A percentile compares a stretch with the other conserved stretches of the same genome.
Evolutionary conservation across 2,888 invertebrate genomes (phyloP).

Genomic region (Thereva unica): DNA sequence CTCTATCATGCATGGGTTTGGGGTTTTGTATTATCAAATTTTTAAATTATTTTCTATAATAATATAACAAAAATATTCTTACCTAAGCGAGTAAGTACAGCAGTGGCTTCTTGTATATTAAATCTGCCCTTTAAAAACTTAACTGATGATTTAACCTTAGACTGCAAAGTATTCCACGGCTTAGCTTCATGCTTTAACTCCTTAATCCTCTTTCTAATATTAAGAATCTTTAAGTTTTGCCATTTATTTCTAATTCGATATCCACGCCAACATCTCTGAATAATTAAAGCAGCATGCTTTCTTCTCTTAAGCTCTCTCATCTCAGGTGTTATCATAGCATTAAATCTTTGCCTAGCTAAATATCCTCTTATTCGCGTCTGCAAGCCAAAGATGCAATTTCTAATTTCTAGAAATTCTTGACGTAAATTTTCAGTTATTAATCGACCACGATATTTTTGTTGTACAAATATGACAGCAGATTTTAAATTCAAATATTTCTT

Average conservation of each 20-base stretch:
- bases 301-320: constrained; percentile 57
- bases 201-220: constrained; percentile 50
- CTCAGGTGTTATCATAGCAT: constrained; percentile 59
- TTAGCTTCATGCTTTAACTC: constrained; percentile 47
- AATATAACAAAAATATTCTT: constrained; percentile 37
- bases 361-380: constrained; percentile 61
- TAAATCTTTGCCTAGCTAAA: constrained; percentile 59
- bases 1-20: too few relatives aligned
- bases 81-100: constrained; percentile 53
- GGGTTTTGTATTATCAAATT: not conserved
- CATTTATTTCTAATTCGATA: constrained; percentile 54
- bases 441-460: constrained; percentile 56
- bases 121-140: constrained; percentile 52
- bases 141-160: constrained; percentile 52
- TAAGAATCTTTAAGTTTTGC: constrained; percentile 46
- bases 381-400: constrained; percentile 47
- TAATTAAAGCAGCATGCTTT: constrained; percentile 64
- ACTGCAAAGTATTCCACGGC: constrained; percentile 49
- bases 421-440: constrained; percentile 46
- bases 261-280: constrained; percentile 67
- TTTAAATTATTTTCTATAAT: not conserved
- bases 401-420: constrained; percentile 48
- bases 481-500: constrained; percentile 17
- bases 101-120: constrained; percentile 51
- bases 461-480: constrained; percentile 53